Base-by-base conservation (phyloP, 1,140 invertebrate species). In the Lanistes nyassanus region DNA sequence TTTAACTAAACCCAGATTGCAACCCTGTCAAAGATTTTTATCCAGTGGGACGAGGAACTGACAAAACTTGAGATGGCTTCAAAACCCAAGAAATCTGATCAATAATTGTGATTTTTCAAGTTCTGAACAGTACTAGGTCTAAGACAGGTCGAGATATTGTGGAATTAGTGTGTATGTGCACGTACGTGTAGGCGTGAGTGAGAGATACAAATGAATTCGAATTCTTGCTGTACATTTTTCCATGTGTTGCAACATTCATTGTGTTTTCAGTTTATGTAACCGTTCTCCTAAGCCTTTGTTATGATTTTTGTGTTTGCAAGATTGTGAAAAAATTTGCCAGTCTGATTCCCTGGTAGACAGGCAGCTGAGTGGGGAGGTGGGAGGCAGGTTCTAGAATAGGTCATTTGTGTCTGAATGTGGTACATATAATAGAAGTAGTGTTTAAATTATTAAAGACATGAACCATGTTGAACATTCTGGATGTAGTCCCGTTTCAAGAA, bases 21-120 rank as follows among this genome's bases (percentile, higher is more conserved):
- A 9, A 65, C 39, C 26, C n/a, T 77, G 47, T 77, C 76, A 42
- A 73, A 74, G 56, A 72, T 74, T 70, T 77, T 77, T 69, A 42
- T 74, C 11, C 62, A 73, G 34, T 77, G 76, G 76, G 76, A 77
- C 29, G 76, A 73, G 47, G 65, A 58, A 9, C 56, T 77, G 7
- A 77, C 76, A 51, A 67, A 66, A 21, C 29, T 56, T 37, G 76
- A 77, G 62, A 77, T 67, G 39, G 36, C 34, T 36, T 13, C 66
- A 42, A 62, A 75, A 64, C 4, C 53, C 3, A 75, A 75, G 34
- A 67, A 56, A 53, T 60, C 53, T 31, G 56, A 70, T 26, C 2
- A 42, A 31, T 70, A 26, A 70, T 16, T 47, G 42, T 47, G n/a
- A 51, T 9, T 65, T 13, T 11, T 65, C 4, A 68, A 31, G 34